Conservation (phyloP, 2,888 invertebrate species). For the Chrysopilus asiliformis region DNA sequence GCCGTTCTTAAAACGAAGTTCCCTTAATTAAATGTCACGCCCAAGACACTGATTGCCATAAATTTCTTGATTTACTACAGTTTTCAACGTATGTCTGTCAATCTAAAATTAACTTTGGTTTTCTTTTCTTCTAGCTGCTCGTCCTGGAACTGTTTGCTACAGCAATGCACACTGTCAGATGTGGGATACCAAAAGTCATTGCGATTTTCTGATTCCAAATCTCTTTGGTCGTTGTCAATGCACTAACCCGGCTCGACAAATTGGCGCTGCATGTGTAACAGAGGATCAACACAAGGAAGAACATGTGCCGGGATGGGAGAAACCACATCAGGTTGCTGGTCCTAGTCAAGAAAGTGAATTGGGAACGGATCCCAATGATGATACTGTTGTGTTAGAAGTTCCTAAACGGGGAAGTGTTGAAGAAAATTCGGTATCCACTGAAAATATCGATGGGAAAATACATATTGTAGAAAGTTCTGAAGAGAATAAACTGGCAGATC, state of each 20-base stretch:
- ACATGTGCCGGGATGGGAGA: slow-evolving; percentile 3
- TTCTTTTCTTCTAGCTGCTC: slow-evolving; percentile 53
- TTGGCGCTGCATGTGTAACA: slow-evolving; percentile 48
- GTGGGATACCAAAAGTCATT: slow-evolving; percentile 71
- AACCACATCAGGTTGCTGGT: slow-evolving; percentile 6
- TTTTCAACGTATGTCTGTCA: too few relatives aligned
- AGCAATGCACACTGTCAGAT: slow-evolving; percentile 79
- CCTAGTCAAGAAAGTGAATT: background rate
- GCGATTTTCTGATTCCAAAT: slow-evolving; percentile 80
- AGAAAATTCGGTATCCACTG: too few relatives aligned
- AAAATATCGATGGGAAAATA: too few relatives aligned
- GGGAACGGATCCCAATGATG: background rate
- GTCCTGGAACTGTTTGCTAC: slow-evolving; percentile 76
- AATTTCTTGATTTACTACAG: too few relatives aligned
- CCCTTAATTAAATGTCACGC: too few relatives aligned
- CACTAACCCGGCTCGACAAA: slow-evolving; percentile 49
- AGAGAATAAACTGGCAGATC: slow-evolving; percentile 8
- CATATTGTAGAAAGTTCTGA: slow-evolving; percentile 5
- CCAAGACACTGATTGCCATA: too few relatives aligned
- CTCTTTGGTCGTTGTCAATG: slow-evolving; percentile 81
- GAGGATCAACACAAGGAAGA: slow-evolving; percentile 10
- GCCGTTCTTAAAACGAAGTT: too few relatives aligned
- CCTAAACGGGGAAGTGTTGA: too few relatives aligned
- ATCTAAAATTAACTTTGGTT: too few relatives aligned
- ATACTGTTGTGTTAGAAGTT: too few relatives aligned